Evolutionary conservation across 2,888 invertebrate genomes (phyloP).

Genomic region (Leptinotarsa juncta): DNA sequence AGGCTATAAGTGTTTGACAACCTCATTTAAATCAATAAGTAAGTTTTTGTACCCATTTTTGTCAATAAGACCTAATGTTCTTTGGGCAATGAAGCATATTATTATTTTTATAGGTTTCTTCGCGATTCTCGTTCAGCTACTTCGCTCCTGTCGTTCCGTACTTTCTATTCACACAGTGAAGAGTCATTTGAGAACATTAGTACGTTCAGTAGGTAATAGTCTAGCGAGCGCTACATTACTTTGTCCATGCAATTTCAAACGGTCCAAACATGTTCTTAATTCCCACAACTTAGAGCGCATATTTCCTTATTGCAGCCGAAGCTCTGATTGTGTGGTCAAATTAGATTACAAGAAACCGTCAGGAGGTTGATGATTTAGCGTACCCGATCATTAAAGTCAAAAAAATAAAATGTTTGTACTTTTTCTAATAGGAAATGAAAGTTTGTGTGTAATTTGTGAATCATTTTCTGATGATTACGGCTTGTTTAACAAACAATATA

Average conservation of each 20-base stretch:
- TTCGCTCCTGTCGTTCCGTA: slow-evolving; percentile 18
- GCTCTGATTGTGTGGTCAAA: slow-evolving; percentile 1
- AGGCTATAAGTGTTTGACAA: no score
- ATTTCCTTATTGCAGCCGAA: not conserved
- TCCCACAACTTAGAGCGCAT: not conserved
- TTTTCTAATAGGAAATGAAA: slow-evolving; percentile 26
- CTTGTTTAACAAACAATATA: slow-evolving; percentile 20
- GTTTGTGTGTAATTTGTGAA: slow-evolving; percentile 24
- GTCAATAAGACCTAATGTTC: no score
- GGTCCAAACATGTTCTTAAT: not conserved
- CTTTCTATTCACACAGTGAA: slow-evolving; percentile 36
- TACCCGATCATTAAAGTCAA: slow-evolving; percentile 17
- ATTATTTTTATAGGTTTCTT: not conserved
- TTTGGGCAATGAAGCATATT: no score
- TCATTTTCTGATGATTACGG: slow-evolving; percentile 26
- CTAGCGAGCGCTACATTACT: not conserved
- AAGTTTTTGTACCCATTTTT: no score
- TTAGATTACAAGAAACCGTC: slow-evolving; percentile 8
- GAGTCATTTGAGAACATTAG: slow-evolving; percentile 31
- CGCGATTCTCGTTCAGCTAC: not conserved
- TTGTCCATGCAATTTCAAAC: not conserved
- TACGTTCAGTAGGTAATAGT: slow-evolving; percentile 21
- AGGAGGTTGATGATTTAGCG: slow-evolving; percentile 9
- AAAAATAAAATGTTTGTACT: slow-evolving; percentile 20
- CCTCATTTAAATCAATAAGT: no score